Evolutionary conservation across 2,113 vertebrate genomes (phyloP).

Genomic region (Sus scrofa): DNA sequence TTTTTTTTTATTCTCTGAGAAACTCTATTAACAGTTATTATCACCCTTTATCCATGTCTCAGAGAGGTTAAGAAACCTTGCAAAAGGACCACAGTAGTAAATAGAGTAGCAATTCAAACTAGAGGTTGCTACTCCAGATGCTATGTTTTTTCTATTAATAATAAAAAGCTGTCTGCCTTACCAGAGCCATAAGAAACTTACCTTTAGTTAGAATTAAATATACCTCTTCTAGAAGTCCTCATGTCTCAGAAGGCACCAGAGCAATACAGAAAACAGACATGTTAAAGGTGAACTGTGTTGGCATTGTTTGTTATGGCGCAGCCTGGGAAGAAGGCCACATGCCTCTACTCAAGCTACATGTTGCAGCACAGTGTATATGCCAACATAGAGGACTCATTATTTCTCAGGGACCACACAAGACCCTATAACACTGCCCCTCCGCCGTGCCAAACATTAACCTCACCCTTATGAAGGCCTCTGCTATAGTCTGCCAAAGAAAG

Average conservation of each 20-base stretch:
- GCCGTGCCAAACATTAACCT: neutral
- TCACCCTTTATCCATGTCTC: neutral
- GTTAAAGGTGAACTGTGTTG: neutral
- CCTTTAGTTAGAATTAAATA: neutral
- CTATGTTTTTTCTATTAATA: neutral
- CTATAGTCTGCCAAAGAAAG: neutral
- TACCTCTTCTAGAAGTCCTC: neutral
- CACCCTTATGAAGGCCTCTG: neutral
- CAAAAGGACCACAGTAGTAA: neutral
- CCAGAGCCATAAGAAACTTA: neutral
- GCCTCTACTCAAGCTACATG: neutral
- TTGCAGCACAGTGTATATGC: neutral
- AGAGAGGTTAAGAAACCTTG: neutral
- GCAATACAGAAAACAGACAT: neutral
- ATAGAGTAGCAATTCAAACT: neutral
- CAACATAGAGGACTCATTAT: neutral
- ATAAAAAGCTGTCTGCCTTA: neutral
- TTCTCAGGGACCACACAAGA: neutral
- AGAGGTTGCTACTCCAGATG: neutral
- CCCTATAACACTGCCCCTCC: neutral
- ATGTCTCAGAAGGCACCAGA: neutral
- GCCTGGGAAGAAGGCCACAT: neutral
- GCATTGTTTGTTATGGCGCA: neutral
- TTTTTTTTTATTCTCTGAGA: constrained; percentile 16
- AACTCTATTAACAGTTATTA: neutral